A percentile compares a stretch with the other conserved stretches of the same genome.
These are phyloP conservation scores for Latrodectus hesperus DNA, from an alignment of 2,888 invertebrate genomes.

Conservation along the genomic window DNA sequence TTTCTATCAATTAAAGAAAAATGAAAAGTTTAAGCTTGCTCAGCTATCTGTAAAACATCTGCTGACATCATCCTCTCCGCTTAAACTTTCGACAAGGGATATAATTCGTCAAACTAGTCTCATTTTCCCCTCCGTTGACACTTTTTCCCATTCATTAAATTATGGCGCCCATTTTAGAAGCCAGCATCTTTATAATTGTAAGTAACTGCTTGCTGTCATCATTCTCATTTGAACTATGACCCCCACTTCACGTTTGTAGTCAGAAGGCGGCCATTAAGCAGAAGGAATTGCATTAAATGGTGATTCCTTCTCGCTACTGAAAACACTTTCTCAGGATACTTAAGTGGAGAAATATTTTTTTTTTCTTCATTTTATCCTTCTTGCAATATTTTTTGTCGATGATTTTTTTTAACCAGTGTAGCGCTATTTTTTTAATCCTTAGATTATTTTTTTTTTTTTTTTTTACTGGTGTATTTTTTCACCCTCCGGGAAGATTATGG, in stretches of 20 bases:
- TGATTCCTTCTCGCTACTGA: neutral
- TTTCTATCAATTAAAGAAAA: too few relatives aligned
- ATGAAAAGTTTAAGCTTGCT: too few relatives aligned
- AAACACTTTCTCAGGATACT: slow-evolving; percentile 4
- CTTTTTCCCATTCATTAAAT: slow-evolving; percentile 14
- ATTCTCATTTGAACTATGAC: slow-evolving; percentile 33
- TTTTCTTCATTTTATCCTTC: neutral
- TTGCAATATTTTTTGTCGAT: neutral
- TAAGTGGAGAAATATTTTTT: neutral
- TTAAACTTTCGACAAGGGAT: neutral
- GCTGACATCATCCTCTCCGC: too few relatives aligned
- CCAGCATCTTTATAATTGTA: slow-evolving; percentile 31
- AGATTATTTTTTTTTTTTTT: neutral
- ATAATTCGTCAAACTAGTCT: neutral
- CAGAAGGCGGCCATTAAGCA: slow-evolving; percentile 15
- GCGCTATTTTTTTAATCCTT: neutral
- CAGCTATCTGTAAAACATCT: too few relatives aligned
- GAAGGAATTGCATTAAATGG: neutral
- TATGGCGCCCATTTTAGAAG: slow-evolving; percentile 1
- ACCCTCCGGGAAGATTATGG: neutral
- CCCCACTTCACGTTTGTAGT: slow-evolving; percentile 21
- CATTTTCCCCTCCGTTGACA: neutral
- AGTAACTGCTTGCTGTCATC: slow-evolving; percentile 47
- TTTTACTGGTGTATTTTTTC: neutral
- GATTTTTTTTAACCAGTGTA: neutral